Base-by-base conservation (phyloP, 1,140 invertebrate genomes). In the Hycleus cichorii region DNA sequence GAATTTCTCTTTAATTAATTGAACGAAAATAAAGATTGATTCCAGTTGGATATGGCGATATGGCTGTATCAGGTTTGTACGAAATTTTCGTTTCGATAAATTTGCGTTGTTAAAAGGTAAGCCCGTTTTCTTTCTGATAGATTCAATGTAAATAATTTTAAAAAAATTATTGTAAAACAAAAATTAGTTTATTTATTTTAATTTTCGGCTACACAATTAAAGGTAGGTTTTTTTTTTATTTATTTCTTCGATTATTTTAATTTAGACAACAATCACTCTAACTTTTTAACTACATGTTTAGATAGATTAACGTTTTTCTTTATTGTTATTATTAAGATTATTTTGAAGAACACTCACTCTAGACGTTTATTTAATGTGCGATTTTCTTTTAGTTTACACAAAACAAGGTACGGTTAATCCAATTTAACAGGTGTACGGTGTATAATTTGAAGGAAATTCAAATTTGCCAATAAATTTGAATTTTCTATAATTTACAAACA, bases 341-440 rank as follows among this genome's bases (percentile, higher is more conserved):
- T 57, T 45, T 43, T 58, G 51, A 57, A 38, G 56, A 45, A 44
- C 18, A 18, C 18, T 51, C 47, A 32, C 43, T 46, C 45, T 25
- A 55, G 45, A 47, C 48, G 45, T 18, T 59, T 59, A 46, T 32
- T 32, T 18, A 18, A 32, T 32, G 4, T 5, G 4, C 32, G 32
- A 7, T 32, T 32, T 32, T 32, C 32, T 4, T 32, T 32, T 48
- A 42, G 49, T 54, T 47, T 49, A 52, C 47, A 51, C 43, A 44
- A 26, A 3, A 53, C 40, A 57, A 49, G 50, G 45, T 59, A 54
- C 46, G 51, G 51, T 26, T 47, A 47, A 45, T 43, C n/a, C 39
- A 47, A 53, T 49, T 59, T 50, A 50, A 59, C 58, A 54, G 58
- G 58, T 59, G 50, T 59, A 53, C 53, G 58, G 58, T 59, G 49